Conservation (phyloP, 2,113 vertebrate genomes). For the Otis tarda region DNA sequence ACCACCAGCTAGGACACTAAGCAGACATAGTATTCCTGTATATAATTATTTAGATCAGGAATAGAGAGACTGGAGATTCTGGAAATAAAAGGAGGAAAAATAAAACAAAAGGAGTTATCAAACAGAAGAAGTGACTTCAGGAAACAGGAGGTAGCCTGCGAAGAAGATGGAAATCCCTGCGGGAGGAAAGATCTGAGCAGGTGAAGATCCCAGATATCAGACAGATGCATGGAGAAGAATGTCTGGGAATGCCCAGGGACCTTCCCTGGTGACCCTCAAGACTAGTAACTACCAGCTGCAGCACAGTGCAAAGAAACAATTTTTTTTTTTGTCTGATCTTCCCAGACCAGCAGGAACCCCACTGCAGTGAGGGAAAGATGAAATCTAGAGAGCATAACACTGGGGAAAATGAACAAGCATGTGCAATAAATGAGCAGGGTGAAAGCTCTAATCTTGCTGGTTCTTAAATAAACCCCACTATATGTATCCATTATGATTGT, state of each 20-base stretch:
- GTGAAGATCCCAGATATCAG: background rate
- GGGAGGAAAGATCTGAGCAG: background rate
- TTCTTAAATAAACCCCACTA: background rate
- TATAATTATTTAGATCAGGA: background rate
- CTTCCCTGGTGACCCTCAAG: background rate
- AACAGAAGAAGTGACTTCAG: background rate
- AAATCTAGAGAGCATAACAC: background rate
- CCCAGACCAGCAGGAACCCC: background rate
- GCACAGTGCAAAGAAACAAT: background rate
- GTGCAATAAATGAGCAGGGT: background rate
- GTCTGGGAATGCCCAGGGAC: background rate
- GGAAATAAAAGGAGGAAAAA: background rate
- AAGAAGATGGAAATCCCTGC: background rate
- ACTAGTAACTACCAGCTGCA: background rate
- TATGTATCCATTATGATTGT: fast-evolving
- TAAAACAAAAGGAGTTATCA: background rate
- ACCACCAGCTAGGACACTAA: background rate
- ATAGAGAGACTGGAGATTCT: background rate
- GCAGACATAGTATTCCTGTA: background rate
- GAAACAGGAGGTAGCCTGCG: background rate
- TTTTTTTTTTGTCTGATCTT: background rate
- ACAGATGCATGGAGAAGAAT: background rate
- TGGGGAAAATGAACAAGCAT: background rate
- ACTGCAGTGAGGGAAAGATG: fast-evolving
- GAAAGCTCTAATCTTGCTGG: too few species aligned